Base-by-base conservation (phyloP, 1,140 invertebrate species). In the Brachionus rubens region DNA sequence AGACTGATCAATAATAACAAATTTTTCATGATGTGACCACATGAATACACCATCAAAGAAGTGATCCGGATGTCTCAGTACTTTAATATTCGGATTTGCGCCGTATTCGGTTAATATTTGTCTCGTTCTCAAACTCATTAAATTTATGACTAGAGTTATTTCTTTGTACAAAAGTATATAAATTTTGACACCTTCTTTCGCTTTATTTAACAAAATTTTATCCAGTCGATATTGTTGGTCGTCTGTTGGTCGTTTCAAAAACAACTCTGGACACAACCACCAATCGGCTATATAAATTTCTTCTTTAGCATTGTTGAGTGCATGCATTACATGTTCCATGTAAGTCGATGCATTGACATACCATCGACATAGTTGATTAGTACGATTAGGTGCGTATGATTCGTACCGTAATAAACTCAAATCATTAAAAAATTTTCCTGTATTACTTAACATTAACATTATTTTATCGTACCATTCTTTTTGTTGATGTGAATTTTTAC, bases 11-110 rank as follows among this genome's bases (percentile, higher is more conserved):
- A 99, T 89, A n/a, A 93, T 90, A 1, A 98, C 92, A 14, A 97
- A 89, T 85, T 98, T 99, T 84, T 98, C 96, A 84, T 99, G 96
- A 86, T 99, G 96, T 1, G 96, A 94, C 95, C 95, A 98, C 36
- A 98, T 87, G 78, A 94, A 89, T 0, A 96, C 28, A 1, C 89
- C 47, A 91, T 78, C 90, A 89, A 5, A 92, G 90, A 83, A 97
- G 94, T 59, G 52, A 87, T 98, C 94, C 12, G 96, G 96, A 87
- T 99, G 94, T 14, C 96, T 87, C 77, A 98, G 87, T 21, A 94
- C 90, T 19, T 65, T 46, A 19, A 78, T 77, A 36, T 78, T 68
- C 0, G 72, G 72, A 54, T 78, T 77, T 3, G 47, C 10, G 16
- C 52, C 52, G 12, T 50, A n/a, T 16, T 76, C 52, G 4, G 36